These are phyloP conservation scores for Amphiprion ocellaris DNA, from an alignment of 2,113 vertebrate species.

Conservation along the genomic window DNA sequence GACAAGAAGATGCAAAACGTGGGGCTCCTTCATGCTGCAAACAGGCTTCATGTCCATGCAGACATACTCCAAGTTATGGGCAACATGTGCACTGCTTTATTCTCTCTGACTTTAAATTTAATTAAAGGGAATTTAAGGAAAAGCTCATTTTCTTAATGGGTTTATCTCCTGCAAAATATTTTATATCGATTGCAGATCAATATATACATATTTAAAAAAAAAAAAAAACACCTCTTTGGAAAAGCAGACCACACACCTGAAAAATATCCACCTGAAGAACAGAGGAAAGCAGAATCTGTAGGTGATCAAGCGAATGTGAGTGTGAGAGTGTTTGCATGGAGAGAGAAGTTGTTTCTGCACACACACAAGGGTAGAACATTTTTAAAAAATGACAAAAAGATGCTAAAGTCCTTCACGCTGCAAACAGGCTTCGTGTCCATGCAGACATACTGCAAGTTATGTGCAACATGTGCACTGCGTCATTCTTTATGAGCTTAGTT, in stretches of 20 bases:
- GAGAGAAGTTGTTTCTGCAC: too few species aligned
- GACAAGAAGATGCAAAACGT: neutral
- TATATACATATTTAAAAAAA: neutral
- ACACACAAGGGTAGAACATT: too few species aligned
- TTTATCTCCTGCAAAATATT: conserved; percentile 37
- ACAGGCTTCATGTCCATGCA: conserved; percentile 3
- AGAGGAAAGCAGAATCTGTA: too few species aligned
- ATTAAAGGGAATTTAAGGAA: conserved; percentile 64
- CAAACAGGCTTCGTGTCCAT: conserved; percentile 1
- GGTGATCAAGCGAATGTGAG: conserved; percentile 23
- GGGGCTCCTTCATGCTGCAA: neutral
- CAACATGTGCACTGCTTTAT: conserved; percentile 64
- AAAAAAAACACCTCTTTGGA: too few species aligned
- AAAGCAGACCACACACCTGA: too few species aligned
- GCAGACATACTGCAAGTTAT: conserved; percentile 26
- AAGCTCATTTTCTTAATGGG: conserved; percentile 36
- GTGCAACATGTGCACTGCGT: conserved; percentile 63
- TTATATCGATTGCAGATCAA: conserved; percentile 61
- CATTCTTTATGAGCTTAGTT: conserved; percentile 53
- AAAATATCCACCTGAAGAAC: too few species aligned
- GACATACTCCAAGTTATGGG: conserved; percentile 39
- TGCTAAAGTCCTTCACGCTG: neutral
- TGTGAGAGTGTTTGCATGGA: conserved; percentile 19
- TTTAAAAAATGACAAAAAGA: neutral
- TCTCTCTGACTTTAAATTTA: conserved; percentile 64